Evolutionary conservation across 2,113 vertebrate genomes (phyloP).

Genomic region (Acanthochromis polyacanthus): DNA sequence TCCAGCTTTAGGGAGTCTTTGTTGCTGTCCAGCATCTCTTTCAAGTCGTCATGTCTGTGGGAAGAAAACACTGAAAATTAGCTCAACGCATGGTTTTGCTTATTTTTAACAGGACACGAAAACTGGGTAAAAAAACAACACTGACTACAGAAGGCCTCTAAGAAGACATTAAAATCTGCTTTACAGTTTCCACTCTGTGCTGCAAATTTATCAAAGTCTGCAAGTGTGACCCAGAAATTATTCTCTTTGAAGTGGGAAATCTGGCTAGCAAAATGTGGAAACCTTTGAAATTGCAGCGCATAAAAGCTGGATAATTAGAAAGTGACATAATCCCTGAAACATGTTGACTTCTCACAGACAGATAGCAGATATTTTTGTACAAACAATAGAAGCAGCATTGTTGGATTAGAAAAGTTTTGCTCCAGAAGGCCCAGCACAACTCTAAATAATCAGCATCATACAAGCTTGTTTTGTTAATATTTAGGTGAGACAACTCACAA

Average conservation of each 20-base stretch:
- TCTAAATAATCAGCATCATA: not conserved
- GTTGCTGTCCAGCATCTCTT: slow-evolving; percentile 99
- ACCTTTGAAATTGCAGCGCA: slow-evolving; percentile 38
- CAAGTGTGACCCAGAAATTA: slow-evolving; percentile 53
- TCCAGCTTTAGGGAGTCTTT: slow-evolving; percentile 98
- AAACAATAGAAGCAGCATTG: not conserved
- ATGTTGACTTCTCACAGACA: slow-evolving; percentile 22
- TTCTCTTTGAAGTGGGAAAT: slow-evolving; percentile 57
- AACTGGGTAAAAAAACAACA: not conserved
- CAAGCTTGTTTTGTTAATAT: not conserved
- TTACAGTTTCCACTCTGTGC: slow-evolving; percentile 24
- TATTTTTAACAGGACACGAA: not conserved
- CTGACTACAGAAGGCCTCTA: not conserved
- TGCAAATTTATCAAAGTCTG: slow-evolving; percentile 32
- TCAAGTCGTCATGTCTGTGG: slow-evolving; percentile 95
- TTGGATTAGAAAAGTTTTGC: slow-evolving; percentile 2
- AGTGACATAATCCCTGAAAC: slow-evolving; percentile 38
- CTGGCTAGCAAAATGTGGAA: slow-evolving; percentile 33
- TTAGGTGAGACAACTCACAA: not conserved
- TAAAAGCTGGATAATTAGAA: slow-evolving; percentile 18
- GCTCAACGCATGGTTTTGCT: not conserved
- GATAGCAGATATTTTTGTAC: not conserved
- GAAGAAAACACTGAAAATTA: slow-evolving; percentile 26
- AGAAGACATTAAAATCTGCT: not conserved
- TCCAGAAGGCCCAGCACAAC: not conserved